Evolutionary conservation across 1,140 invertebrate genomes (phyloP), one percentile per base, ranked within the genome.

Genomic region (Drosophila truncata): DNA sequence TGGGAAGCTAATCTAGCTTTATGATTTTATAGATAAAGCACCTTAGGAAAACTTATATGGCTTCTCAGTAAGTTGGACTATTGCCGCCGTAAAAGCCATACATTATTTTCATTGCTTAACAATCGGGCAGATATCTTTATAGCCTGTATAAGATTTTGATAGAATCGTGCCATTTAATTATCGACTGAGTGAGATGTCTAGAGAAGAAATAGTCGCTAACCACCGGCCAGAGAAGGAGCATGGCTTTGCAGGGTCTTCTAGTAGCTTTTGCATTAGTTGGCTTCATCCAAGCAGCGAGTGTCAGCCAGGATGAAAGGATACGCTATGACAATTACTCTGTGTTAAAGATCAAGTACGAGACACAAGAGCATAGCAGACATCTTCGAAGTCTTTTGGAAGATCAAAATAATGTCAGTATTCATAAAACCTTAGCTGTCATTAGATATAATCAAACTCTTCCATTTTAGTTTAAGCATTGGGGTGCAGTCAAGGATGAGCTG

Each of bases 261-360:
- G 11, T 74, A 8, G 10, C 55, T 3, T 3, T 77, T 10, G 10
- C 39, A 0, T 33, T 82, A 0, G 2, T 73, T 9, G 47, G 14
- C 10, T 18, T 74, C 1, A 49, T 25, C 4, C 50, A 57, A 2
- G 67, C 42, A n/a, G 71, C 72, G 0, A 77, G 35, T 13, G 2
- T 80, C 3, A 18, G 44, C 10, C 47, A 58, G 50, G 54, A 78
- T 11, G 29, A 20, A 1, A 77, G 72, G 55, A 52, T 83, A 6
- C 84, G 90, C 27, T 91, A 91, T 46, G 84, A 91, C 25, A 76
- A 90, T 27, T 67, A 75, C 37, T 50, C 33, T 1, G 90, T 91
- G 3, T 91, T 78, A 18, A 91, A 71, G 25, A 41, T 91, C 5
- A 69, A 42, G 3, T 82, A 73, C 44, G 42, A 54, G 42, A 91